Evolutionary conservation across 1,140 invertebrate species (phyloP).

Genomic region (Latrodectus geometricus): DNA sequence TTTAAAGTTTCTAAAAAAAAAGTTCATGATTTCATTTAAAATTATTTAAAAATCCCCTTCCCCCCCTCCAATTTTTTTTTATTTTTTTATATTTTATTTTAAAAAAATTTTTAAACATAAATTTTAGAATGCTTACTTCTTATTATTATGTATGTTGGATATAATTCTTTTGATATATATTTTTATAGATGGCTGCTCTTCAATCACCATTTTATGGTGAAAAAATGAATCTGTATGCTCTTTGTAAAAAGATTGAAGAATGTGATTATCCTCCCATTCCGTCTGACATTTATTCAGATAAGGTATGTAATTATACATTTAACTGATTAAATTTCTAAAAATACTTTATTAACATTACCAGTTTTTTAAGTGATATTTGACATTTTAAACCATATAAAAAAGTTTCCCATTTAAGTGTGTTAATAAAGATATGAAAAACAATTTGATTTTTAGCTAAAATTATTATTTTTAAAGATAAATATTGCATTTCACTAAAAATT

Average conservation of each 20-base stretch:
- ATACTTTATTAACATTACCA: neutral
- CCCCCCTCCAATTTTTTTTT: too few species aligned
- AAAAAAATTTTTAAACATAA: too few species aligned
- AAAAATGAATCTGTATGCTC: conserved; percentile 77
- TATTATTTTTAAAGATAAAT: too few species aligned
- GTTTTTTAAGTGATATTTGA: neutral
- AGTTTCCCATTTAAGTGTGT: neutral
- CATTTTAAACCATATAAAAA: too few species aligned
- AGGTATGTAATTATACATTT: conserved; percentile 68
- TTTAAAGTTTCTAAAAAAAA: too few species aligned
- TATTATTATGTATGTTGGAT: neutral
- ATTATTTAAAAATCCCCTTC: too few species aligned
- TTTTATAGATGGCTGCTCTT: conserved; percentile 77
- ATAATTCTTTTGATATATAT: conserved; percentile 49
- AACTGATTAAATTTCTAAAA: neutral
- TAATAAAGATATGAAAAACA: too few species aligned
- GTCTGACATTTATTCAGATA: conserved; percentile 75
- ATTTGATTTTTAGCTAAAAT: too few species aligned
- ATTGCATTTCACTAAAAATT: too few species aligned
- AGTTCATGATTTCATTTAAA: too few species aligned
- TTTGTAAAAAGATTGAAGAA: conserved; percentile 78
- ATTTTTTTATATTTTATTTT: too few species aligned
- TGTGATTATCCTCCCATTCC: conserved; percentile 79
- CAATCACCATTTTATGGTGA: conserved; percentile 80
- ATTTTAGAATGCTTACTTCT: too few species aligned